These are phyloP conservation scores for Gobio occitaniae DNA, from an alignment of 2,797 vertebrate species.

Conservation along the genomic window DNA sequence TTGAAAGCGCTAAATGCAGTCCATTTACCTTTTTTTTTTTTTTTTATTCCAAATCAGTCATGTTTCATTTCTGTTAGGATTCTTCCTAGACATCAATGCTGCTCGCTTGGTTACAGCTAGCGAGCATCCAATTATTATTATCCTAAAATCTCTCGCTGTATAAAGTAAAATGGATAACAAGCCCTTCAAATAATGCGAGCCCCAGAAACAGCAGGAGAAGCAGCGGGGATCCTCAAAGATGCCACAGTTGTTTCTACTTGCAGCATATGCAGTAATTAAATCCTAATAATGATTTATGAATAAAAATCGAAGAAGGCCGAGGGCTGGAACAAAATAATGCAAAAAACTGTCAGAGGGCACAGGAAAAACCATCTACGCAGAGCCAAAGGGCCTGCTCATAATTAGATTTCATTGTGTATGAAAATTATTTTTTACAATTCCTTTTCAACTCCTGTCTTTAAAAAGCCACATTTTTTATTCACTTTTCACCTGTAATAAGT, in stretches of 20 bases:
- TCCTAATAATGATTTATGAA: constrained; percentile 50
- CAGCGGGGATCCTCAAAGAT: constrained; percentile 32
- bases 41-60: not conserved
- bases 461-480: not conserved
- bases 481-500: not conserved
- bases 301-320: constrained; percentile 23
- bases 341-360: constrained; percentile 8
- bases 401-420: constrained; percentile 8
- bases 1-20: too few species aligned
- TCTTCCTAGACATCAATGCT: not conserved
- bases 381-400: not conserved
- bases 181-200: constrained; percentile 22
- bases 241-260: constrained; percentile 33
- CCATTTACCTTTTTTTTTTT: too few species aligned
- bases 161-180: constrained; percentile 50
- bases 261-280: constrained; percentile 48
- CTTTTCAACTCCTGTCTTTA: not conserved
- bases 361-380: not conserved
- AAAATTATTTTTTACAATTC: not conserved
- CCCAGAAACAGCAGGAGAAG: constrained; percentile 30
- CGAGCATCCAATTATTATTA: constrained; percentile 7
- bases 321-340: not conserved
- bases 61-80: not conserved
- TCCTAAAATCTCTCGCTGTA: constrained; percentile 19
- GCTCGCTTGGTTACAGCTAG: constrained; percentile 7